phyloP scores from a whole-genome alignment of 2,113 vertebrate genomes.

The Potamarius usumacintae region DNA sequence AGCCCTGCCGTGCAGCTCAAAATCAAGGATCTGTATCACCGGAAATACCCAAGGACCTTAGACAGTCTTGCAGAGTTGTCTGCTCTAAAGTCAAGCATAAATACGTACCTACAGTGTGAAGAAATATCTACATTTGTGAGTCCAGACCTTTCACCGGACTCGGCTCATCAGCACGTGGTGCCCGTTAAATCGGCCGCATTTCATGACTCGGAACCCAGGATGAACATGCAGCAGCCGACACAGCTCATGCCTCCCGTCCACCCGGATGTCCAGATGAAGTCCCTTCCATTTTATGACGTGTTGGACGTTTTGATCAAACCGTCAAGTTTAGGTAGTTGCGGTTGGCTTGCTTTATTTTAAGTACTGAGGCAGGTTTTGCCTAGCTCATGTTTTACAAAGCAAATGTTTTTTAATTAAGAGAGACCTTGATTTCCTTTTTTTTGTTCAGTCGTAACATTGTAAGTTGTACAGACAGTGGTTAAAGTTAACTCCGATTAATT shows the following conservation, averaged over 20 bases:
- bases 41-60: conserved; percentile 77
- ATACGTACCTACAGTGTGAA: conserved; percentile 68
- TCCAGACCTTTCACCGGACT: conserved; percentile 68
- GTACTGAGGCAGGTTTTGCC: neutral
- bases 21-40: conserved; percentile 81
- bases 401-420: neutral
- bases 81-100: conserved; percentile 60
- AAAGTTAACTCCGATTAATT: neutral
- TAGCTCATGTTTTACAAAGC: neutral
- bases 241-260: conserved; percentile 89
- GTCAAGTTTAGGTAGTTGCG: conserved; percentile 84
- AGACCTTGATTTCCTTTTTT: neutral
- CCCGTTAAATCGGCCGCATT: conserved; percentile 73
- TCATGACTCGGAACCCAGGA: conserved; percentile 74
- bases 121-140: conserved; percentile 68
- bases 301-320: conserved; percentile 95
- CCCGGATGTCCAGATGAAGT: conserved; percentile 92
- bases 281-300: conserved; percentile 92
- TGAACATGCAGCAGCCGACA: conserved; percentile 88
- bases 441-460: neutral
- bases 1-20: conserved; percentile 83
- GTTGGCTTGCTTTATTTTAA: neutral
- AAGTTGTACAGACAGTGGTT: neutral
- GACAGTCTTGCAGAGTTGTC: conserved; percentile 77
- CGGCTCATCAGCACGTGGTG: conserved; percentile 69